Evolutionary conservation across 2,797 vertebrate genomes (phyloP).

Genomic region (Syngnathus rostellatus): DNA sequence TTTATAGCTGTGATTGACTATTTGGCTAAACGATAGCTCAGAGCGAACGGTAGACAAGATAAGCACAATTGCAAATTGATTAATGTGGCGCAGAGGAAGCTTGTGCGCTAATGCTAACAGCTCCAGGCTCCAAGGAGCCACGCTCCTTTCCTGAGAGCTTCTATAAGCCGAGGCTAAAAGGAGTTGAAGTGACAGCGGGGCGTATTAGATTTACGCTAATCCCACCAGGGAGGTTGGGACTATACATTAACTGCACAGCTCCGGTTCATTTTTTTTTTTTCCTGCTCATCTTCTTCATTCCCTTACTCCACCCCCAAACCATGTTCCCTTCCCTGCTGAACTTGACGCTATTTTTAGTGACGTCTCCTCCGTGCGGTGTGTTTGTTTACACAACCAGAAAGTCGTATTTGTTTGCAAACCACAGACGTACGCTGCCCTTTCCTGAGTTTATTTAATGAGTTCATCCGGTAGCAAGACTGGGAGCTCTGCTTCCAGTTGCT

Average conservation of each 20-base stretch:
- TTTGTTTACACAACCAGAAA: constrained; percentile 16
- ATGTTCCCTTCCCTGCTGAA: constrained; percentile 6
- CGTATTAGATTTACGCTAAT: constrained; percentile 53
- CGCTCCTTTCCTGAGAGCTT: constrained; percentile 31
- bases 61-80: constrained; percentile 49
- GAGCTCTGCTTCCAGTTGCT: constrained; percentile 26
- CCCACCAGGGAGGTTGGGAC: constrained; percentile 41
- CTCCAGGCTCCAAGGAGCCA: constrained; percentile 39
- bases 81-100: constrained; percentile 38
- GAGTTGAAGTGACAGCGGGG: constrained; percentile 31
- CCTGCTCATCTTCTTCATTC: constrained; percentile 5
- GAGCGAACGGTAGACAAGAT: constrained; percentile 31
- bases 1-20: not conserved
- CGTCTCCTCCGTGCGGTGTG: not conserved
- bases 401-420: constrained; percentile 18
- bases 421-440: constrained; percentile 21
- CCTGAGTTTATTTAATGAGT: constrained; percentile 34
- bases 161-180: constrained; percentile 40
- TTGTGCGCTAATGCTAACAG: constrained; percentile 44
- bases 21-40: constrained; percentile 8
- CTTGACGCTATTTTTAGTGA: constrained; percentile 12
- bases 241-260: constrained; percentile 29
- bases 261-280: constrained; percentile 6
- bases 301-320: constrained; percentile 10
- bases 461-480: constrained; percentile 27